Base-by-base conservation (phyloP, 1,140 invertebrate genomes). In the Polyergus mexicanus region DNA sequence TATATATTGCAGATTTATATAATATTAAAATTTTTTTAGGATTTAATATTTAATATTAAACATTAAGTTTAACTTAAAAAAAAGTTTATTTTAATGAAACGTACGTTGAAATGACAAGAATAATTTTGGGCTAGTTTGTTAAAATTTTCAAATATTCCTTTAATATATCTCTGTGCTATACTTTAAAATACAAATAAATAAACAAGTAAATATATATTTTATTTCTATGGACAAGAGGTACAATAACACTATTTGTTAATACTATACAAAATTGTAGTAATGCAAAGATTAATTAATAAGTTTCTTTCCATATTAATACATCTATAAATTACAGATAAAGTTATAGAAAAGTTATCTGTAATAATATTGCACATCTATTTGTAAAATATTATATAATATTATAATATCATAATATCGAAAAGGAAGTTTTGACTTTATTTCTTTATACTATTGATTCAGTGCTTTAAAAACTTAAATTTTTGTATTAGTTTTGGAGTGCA, bases 11-110 rank as follows among this genome's bases (percentile, higher is more conserved):
- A 78, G 16, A 47, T 54, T n/a, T 78, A 78, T 62, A 66, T 41
- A 54, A 58, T 63, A 66, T 51, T 51, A 51, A 51, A 51, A 19
- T 51, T 19, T 51, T 47, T 4, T 44, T 22, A 54, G 56, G n/a
- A 38, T 78, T 66, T 54, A 35, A 51, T 68, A 16, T 68, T 56
- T 51, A 66, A 78, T 54, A 68, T 68, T 28, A 51, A 22, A 5
- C 16, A 16, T 47, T 47, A 47, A 47, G 0, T 47, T 13, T 4
- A 47, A 2, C 25, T 28, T 47, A 47, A n/a, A n/a, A 25, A 51
- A 66, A 8, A 35, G 11, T 7, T 56, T 54, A 78, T 13, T 68
- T 78, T 51, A 44, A 7, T 63, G 58, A 47, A 5, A 32, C 38
- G 6, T 16, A 35, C 0, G 16, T 22, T 13, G 8, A 41, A 38